A percentile compares a stretch with the other conserved stretches of the same genome.
Evolutionary conservation across 2,113 vertebrate species (phyloP).

Genomic region (human (Homo sapiens)): GRCh38 chr19:54668501-54669000

Average conservation of each 20-base stretch:
- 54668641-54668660: not conserved
- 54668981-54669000: not conserved
- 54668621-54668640: not conserved
- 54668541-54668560: fast-evolving
- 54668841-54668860: not conserved
- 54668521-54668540: not conserved
- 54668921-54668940: not conserved
- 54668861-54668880: not conserved
- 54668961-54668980: not conserved
- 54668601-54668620: not conserved
- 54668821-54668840: too few species aligned
- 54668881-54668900: too few species aligned
- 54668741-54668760: not conserved
- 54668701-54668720: not conserved
- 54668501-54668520: not conserved
- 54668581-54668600: not conserved
- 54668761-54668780: not conserved
- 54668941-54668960: not conserved
- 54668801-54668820: not conserved
- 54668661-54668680: not conserved
- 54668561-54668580: not conserved
- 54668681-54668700: not conserved
- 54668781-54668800: not conserved
- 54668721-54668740: not conserved
- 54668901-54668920: not conserved